Percentiles rank a stretch among this genome's conserved stretches.
Evolutionary conservation across 2,888 invertebrate genomes (phyloP).

Genomic region (Apeira syringaria): DNA sequence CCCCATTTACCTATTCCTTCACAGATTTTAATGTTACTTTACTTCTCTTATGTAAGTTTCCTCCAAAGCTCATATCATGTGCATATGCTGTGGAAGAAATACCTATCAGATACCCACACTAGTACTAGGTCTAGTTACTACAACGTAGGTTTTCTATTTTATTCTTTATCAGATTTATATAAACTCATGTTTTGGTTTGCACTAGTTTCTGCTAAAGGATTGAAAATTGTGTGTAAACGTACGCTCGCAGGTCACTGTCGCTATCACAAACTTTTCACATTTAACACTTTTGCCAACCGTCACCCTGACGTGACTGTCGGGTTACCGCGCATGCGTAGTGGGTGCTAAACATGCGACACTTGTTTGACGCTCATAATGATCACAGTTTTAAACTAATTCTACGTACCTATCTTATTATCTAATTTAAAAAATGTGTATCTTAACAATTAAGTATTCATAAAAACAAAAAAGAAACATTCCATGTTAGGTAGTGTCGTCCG

Average conservation of each 20-base stretch:
- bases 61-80: too few relatives aligned
- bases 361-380: slow-evolving; percentile 32
- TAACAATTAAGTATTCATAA: too few relatives aligned
- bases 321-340: slow-evolving; percentile 47
- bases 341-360: slow-evolving; percentile 33
- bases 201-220: slow-evolving; percentile 28
- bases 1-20: too few relatives aligned
- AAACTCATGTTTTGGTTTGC: slow-evolving; percentile 13
- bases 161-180: too few relatives aligned
- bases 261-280: slow-evolving; percentile 62
- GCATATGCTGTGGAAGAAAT: too few relatives aligned
- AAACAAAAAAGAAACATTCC: slow-evolving; percentile 38
- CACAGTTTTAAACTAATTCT: slow-evolving; percentile 11
- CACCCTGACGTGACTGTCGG: slow-evolving; percentile 34
- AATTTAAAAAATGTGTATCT: too few relatives aligned
- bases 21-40: too few relatives aligned
- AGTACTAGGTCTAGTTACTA: too few relatives aligned
- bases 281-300: slow-evolving; percentile 54
- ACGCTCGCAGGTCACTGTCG: slow-evolving; percentile 48
- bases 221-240: slow-evolving; percentile 46
- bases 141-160: too few relatives aligned
- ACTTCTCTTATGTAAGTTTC: too few relatives aligned
- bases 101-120: too few relatives aligned
- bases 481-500: slow-evolving; percentile 26
- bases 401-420: too few relatives aligned